Percentiles rank a stretch among this genome's conserved stretches.
Conservation (phyloP, 1,140 invertebrate genomes). For the Heliconius hermathena region DNA sequence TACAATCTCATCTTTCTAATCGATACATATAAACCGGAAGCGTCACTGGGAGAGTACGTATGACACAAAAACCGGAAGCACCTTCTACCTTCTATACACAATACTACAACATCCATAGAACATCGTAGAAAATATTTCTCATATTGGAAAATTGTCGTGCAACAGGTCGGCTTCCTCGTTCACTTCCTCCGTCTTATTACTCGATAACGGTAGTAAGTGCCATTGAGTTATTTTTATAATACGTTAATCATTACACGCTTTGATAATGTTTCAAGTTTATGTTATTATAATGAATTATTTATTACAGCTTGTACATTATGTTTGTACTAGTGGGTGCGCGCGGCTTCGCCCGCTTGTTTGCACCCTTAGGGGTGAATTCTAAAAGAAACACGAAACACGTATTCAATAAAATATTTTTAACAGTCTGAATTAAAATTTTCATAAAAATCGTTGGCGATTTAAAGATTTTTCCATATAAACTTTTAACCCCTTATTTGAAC, state of each 20-base stretch:
- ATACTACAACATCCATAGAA: not conserved
- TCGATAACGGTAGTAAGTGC: constrained; percentile 30
- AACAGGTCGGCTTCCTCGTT: constrained; percentile 34
- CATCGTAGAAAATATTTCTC: constrained; percentile 27
- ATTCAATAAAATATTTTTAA: no score
- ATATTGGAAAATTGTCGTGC: constrained; percentile 37
- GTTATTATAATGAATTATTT: not conserved
- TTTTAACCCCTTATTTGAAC: no score
- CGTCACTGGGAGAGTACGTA: constrained; percentile 21
- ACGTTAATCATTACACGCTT: not conserved
- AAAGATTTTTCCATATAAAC: no score
- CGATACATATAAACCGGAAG: not conserved
- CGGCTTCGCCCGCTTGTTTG: no score
- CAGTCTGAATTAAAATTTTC: no score
- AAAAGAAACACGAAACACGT: no score
- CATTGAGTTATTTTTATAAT: constrained; percentile 18
- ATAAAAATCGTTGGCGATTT: no score
- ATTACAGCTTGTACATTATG: not conserved
- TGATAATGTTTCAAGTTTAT: constrained; percentile 17
- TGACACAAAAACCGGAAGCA: constrained; percentile 27
- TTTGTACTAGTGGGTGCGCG: no score
- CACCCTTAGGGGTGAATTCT: no score
- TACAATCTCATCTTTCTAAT: not conserved
- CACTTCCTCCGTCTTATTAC: constrained; percentile 35
- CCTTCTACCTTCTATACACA: constrained; percentile 4